Evolutionary conservation across 23 tunicate species (phyloP), one percentile per base, ranked within the genome.

Genomic region (Oikopleura dioica): DNA sequence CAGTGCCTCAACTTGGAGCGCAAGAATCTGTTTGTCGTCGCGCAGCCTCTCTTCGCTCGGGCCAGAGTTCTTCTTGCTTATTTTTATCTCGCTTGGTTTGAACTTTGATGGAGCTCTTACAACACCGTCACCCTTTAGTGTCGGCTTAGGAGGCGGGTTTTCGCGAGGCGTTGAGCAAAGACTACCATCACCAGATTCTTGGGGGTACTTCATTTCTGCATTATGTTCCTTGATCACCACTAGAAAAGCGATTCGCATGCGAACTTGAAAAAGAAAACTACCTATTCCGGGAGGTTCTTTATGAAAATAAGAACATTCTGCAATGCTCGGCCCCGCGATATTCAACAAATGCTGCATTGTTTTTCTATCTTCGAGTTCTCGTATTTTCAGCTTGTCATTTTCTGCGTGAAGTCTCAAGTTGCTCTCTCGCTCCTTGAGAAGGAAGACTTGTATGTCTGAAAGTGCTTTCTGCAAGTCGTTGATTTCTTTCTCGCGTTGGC

Each of bases 241-340:
- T n/a, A n/a, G n/a, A n/a, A n/a, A n/a, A n/a, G n/a, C n/a, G n/a
- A n/a, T n/a, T n/a, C n/a, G n/a, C n/a, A n/a, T n/a, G n/a, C n/a
- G n/a, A n/a, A n/a, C n/a, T n/a, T n/a, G n/a, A n/a, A n/a, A n/a
- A n/a, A n/a, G n/a, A n/a, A n/a, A n/a, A n/a, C n/a, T n/a, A n/a
- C n/a, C n/a, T n/a, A n/a, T n/a, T n/a, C n/a, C n/a, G n/a, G 96
- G 96, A 37, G 96, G 96, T 24, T 89, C 96, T 75, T 89, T 89
- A 77, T 89, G 96, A 69, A 89, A 89, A 51, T 89, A 89, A 1
- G 96, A 89, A 0, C 85, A 86, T 77, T 91, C 97, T 21, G 97
- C 84, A 77, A 91, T 87, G 30, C 87, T 84, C 16, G 97, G 97
- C 12, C 97, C 97, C 0, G 97, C 94, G 38, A 91, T 85, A 63